Conservation (phyloP, 2,888 invertebrate species). For the Acronicta aceris region DNA sequence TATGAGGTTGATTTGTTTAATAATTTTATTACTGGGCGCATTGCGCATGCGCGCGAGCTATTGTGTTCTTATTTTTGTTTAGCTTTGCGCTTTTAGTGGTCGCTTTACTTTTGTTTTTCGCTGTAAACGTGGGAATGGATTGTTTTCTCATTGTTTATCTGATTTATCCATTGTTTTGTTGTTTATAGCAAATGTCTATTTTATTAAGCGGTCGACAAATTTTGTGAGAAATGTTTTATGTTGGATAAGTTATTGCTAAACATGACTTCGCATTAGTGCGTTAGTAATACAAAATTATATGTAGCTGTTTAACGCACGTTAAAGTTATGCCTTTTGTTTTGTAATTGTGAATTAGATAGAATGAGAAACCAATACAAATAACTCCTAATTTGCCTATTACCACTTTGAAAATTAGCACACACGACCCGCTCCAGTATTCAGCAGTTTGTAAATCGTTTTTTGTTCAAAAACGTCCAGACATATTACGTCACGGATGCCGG, state of each 20-base stretch:
- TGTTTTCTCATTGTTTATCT: slow-evolving; percentile 64
- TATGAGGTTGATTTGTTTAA: slow-evolving; percentile 89
- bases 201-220: slow-evolving; percentile 49
- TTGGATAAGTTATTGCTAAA: slow-evolving; percentile 5
- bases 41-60: slow-evolving; percentile 69
- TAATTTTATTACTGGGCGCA: slow-evolving; percentile 87
- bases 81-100: slow-evolving; percentile 68
- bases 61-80: slow-evolving; percentile 73
- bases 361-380: slow-evolving; percentile 11
- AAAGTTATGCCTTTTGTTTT: slow-evolving; percentile 4
- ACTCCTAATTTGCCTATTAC: slow-evolving; percentile 5
- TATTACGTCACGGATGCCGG: slow-evolving; percentile 75
- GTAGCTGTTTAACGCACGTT: neutral
- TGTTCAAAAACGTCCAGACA: slow-evolving; percentile 73
- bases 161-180: slow-evolving; percentile 56
- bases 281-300: slow-evolving; percentile 2
- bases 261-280: neutral
- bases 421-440: slow-evolving; percentile 62
- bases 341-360: slow-evolving; percentile 23
- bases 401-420: slow-evolving; percentile 57
- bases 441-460: slow-evolving; percentile 66
- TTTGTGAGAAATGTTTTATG: slow-evolving; percentile 19
- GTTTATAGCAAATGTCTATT: slow-evolving; percentile 54
- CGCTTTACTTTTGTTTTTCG: slow-evolving; percentile 60
- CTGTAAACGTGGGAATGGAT: slow-evolving; percentile 63